phyloP scores from a whole-genome alignment of 2,797 vertebrate species.

The Limosa lapponica region DNA sequence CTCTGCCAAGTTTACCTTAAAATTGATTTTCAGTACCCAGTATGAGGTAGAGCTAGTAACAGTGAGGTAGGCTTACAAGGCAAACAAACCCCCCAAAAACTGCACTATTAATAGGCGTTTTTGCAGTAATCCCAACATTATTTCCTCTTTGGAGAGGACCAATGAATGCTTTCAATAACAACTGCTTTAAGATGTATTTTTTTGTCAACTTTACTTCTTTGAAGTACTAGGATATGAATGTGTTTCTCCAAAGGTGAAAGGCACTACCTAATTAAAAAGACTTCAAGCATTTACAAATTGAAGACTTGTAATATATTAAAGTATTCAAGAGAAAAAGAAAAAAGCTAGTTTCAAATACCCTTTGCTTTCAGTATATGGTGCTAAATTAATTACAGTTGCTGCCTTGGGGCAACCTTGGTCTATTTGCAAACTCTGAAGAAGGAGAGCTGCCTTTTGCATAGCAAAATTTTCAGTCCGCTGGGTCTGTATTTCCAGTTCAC shows the following conservation, averaged over 20 bases:
- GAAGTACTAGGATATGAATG: not conserved
- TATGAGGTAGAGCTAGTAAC: not conserved
- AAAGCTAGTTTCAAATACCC: not conserved
- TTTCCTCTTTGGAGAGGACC: not conserved
- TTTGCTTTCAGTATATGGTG: not conserved
- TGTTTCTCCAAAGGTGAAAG: not conserved
- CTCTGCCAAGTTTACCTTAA: not conserved
- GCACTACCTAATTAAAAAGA: not conserved
- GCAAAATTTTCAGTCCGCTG: not conserved
- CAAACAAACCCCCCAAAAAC: not conserved
- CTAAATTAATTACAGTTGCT: not conserved
- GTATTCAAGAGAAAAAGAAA: not conserved
- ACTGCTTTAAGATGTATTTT: not conserved
- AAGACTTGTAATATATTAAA: not conserved
- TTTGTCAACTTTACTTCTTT: not conserved
- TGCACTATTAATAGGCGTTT: not conserved
- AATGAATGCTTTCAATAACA: not conserved
- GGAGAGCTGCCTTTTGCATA: not conserved
- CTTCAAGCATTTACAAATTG: not conserved
- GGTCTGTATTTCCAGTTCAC: not conserved
- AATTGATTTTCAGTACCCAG: not conserved
- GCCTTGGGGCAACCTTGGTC: not conserved
- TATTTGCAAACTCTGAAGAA: not conserved
- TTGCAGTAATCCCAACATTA: not conserved
- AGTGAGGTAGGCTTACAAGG: not conserved